Evolutionary conservation across 2,113 vertebrate genomes (phyloP).

Genomic region (Nothocercus julius): DNA sequence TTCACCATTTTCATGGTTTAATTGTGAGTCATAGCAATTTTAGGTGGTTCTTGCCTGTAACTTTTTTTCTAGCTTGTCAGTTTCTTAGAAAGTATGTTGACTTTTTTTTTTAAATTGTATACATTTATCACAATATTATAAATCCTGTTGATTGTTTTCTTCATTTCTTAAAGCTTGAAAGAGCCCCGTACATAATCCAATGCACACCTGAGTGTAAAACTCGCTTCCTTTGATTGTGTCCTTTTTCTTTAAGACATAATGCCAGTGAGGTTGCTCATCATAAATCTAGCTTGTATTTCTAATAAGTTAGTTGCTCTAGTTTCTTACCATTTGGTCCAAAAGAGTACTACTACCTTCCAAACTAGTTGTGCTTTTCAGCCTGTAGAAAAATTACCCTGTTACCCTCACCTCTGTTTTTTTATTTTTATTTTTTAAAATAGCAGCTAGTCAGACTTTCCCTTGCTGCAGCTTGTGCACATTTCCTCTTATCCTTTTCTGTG

Average conservation of each 20-base stretch:
- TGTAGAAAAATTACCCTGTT: no score
- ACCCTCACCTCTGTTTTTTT: no score
- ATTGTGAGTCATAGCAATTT: neutral
- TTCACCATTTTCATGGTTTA: neutral
- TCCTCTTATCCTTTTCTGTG: neutral
- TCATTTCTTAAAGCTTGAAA: neutral
- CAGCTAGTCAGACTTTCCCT: fast-evolving
- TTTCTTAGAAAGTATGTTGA: neutral
- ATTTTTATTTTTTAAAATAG: neutral
- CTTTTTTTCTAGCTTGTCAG: neutral
- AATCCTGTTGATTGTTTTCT: fast-evolving
- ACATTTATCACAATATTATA: no score
- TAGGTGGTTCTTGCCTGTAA: neutral
- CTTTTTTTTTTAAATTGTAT: no score
- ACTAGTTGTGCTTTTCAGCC: no score
- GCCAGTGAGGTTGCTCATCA: fast-evolving
- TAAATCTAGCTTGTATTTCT: no score
- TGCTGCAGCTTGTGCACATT: neutral
- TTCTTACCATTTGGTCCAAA: no score
- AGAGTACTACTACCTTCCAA: no score
- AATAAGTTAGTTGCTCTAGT: no score
- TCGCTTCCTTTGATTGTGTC: neutral
- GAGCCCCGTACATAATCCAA: fast-evolving
- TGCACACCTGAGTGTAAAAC: neutral
- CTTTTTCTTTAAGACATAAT: neutral